Evolutionary conservation across 2,888 invertebrate genomes (phyloP).

Genomic region (Hecatera dysodea): DNA sequence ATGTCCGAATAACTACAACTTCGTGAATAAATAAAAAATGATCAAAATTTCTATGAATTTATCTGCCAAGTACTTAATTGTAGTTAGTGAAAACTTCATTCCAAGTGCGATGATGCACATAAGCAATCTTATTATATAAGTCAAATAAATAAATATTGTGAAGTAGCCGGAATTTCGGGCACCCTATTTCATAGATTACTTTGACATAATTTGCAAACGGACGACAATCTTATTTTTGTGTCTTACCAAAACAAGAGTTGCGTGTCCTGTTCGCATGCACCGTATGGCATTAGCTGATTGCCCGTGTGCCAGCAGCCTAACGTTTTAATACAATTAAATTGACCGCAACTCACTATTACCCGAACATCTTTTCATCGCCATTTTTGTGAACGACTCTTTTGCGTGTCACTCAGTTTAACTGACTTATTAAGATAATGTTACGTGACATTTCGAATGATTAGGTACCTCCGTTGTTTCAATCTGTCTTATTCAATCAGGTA

Average conservation of each 20-base stretch:
- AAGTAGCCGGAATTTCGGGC: not conserved
- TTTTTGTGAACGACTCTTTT: slow-evolving; percentile 87
- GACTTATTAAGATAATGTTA: slow-evolving; percentile 83
- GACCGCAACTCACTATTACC: slow-evolving; percentile 85
- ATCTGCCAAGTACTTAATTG: too few species aligned
- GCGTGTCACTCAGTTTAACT: slow-evolving; percentile 79
- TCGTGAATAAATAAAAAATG: too few species aligned
- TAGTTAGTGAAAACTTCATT: too few species aligned
- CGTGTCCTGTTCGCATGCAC: slow-evolving; percentile 87
- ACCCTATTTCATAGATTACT: slow-evolving; percentile 28
- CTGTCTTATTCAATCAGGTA: slow-evolving; percentile 49
- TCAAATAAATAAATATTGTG: not conserved
- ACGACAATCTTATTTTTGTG: slow-evolving; percentile 54
- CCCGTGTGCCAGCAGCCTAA: slow-evolving; percentile 84
- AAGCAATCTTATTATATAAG: too few species aligned
- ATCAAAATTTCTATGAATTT: too few species aligned
- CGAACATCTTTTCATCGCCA: slow-evolving; percentile 85
- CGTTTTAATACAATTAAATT: slow-evolving; percentile 91
- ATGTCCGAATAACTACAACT: too few species aligned
- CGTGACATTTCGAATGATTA: slow-evolving; percentile 64
- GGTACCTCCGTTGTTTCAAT: slow-evolving; percentile 58
- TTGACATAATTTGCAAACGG: slow-evolving; percentile 42
- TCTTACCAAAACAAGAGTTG: slow-evolving; percentile 75
- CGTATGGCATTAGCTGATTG: slow-evolving; percentile 88
- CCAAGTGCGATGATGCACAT: too few species aligned